These are phyloP conservation scores for Salvelinus namaycush DNA, from an alignment of 2,113 vertebrate genomes.

Conservation along the genomic window DNA sequence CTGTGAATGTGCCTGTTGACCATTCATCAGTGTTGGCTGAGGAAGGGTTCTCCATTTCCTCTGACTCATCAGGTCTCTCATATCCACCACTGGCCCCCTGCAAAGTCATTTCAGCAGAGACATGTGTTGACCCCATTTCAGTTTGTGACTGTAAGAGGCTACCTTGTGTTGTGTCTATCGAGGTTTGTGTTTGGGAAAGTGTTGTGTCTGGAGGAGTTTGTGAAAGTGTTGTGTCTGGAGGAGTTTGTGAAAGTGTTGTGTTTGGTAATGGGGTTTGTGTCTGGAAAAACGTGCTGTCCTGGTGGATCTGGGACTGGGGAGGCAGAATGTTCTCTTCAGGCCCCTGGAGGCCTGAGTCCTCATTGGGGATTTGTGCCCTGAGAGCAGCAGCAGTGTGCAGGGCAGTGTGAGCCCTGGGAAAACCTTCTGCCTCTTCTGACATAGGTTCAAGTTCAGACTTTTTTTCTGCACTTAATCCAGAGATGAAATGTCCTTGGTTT, in stretches of 20 bases:
- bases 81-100: not conserved
- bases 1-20: slow-evolving; percentile 13
- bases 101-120: not conserved
- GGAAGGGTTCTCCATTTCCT: not conserved
- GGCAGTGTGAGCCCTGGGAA: no score
- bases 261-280: not conserved
- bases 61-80: not conserved
- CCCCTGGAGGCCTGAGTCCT: no score
- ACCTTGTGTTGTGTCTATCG: not conserved
- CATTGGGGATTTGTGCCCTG: slow-evolving; percentile 2
- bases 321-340: no score
- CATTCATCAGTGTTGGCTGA: not conserved
- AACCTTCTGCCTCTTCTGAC: no score
- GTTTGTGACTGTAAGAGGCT: not conserved
- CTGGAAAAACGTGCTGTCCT: no score
- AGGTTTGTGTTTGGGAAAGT: not conserved
- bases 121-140: not conserved
- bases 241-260: no score
- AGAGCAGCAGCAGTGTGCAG: not conserved
- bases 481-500: no score
- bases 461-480: not conserved
- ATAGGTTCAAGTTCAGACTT: no score
- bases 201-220: no score
- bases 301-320: no score
- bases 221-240: no score